phyloP scores from a whole-genome alignment of 1,140 invertebrate species.

The Drosophila albomicans region DNA sequence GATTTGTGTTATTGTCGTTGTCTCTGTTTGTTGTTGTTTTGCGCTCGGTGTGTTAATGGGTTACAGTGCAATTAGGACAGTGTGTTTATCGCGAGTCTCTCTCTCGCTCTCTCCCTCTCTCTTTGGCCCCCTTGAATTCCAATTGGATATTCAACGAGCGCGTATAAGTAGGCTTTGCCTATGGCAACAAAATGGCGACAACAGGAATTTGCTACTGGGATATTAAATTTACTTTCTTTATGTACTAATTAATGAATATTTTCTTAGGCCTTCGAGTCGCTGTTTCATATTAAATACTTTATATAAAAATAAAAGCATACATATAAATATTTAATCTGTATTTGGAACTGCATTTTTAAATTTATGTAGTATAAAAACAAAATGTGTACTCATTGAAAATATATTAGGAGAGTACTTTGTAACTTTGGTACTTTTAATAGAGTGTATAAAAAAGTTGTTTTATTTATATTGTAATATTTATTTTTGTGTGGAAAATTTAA shows the following conservation, averaged over 20 bases:
- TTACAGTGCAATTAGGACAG: slow-evolving; percentile 82
- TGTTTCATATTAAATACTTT: no score
- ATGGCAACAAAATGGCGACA: neutral
- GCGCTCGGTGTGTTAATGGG: slow-evolving; percentile 68
- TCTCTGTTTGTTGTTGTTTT: slow-evolving; percentile 26
- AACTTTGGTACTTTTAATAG: no score
- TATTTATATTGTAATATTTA: no score
- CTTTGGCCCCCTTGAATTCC: slow-evolving; percentile 6
- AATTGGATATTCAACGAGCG: slow-evolving; percentile 23
- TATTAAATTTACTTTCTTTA: neutral
- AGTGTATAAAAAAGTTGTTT: no score
- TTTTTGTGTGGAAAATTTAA: no score
- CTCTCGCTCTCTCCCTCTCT: neutral
- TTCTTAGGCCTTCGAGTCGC: no score
- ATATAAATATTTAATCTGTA: no score
- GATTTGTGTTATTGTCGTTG: slow-evolving; percentile 33
- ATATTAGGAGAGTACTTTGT: no score
- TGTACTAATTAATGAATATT: neutral
- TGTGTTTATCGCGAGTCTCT: slow-evolving; percentile 32
- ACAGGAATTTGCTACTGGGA: neutral
- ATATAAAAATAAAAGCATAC: no score
- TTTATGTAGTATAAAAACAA: no score
- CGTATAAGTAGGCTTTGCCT: slow-evolving; percentile 8
- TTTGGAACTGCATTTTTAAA: no score
- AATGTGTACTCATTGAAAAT: no score